phyloP scores from a whole-genome alignment of 2,113 vertebrate species.

The Illadopsis cleaveri region DNA sequence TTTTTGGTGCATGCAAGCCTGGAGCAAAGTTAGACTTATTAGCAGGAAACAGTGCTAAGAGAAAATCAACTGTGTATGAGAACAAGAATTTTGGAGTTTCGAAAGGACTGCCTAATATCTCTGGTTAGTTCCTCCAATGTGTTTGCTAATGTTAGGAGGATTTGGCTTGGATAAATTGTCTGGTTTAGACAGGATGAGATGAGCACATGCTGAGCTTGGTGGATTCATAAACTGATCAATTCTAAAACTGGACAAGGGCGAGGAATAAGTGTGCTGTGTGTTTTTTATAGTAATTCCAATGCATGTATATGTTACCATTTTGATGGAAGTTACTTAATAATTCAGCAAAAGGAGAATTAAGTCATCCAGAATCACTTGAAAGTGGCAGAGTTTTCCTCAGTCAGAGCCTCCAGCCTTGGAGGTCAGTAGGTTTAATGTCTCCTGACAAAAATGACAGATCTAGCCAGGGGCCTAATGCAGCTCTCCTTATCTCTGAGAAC shows the following conservation, averaged over 20 bases:
- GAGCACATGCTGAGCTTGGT: background rate
- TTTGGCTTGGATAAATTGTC: background rate
- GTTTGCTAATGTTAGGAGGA: background rate
- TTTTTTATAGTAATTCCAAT: background rate
- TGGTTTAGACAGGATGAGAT: background rate
- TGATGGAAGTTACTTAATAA: background rate
- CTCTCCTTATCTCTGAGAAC: background rate
- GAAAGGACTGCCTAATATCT: background rate
- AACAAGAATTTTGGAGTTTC: background rate
- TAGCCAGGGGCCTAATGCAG: background rate
- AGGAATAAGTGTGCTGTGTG: background rate
- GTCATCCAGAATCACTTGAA: background rate
- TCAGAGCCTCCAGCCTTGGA: background rate
- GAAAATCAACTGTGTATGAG: background rate
- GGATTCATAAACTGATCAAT: background rate
- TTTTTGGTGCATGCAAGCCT: background rate
- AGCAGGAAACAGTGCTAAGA: background rate
- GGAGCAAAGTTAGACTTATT: background rate
- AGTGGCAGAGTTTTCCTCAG: background rate
- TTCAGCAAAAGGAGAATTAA: background rate
- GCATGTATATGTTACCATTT: background rate
- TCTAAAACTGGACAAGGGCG: background rate
- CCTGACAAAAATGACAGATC: background rate
- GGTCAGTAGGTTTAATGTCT: background rate
- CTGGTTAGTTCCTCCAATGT: background rate